Evolutionary conservation across 2,113 vertebrate species (phyloP).

Genomic region (Apus apus): DNA sequence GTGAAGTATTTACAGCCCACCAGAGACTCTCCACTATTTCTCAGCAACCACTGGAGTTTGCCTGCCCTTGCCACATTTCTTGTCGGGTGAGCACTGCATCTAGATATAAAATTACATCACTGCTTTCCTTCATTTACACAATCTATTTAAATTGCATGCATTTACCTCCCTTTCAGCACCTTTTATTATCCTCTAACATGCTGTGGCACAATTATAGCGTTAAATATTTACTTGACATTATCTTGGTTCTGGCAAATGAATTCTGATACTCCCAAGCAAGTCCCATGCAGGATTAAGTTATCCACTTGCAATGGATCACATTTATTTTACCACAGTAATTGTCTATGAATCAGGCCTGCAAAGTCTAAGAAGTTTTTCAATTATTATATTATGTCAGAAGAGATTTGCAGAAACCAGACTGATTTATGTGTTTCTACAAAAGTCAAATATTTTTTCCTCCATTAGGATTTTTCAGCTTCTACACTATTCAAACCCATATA

Average conservation of each 20-base stretch:
- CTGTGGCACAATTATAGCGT: not conserved
- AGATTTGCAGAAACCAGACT: not conserved
- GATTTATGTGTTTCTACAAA: not conserved
- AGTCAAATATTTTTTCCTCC: not conserved
- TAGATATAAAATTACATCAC: not conserved
- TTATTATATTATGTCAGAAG: not conserved
- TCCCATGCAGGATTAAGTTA: not conserved
- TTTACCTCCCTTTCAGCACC: not conserved
- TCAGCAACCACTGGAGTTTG: not conserved
- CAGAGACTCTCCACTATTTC: not conserved
- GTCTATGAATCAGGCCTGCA: not conserved
- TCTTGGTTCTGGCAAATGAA: not conserved
- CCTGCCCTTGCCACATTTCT: not conserved
- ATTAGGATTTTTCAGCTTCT: not conserved
- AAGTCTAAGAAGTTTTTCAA: not conserved
- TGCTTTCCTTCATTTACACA: not conserved
- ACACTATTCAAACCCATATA: not conserved
- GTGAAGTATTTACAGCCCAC: not conserved
- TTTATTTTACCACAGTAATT: not conserved
- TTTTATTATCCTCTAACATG: not conserved
- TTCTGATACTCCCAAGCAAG: not conserved
- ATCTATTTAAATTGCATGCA: not conserved
- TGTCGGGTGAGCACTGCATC: not conserved
- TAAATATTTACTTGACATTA: slow-evolving; percentile 47
- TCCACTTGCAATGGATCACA: not conserved